Percentiles rank a stretch among this genome's conserved stretches.
Conservation (phyloP, 2,113 vertebrate species). For the Oncorhynchus tshawytscha region DNA sequence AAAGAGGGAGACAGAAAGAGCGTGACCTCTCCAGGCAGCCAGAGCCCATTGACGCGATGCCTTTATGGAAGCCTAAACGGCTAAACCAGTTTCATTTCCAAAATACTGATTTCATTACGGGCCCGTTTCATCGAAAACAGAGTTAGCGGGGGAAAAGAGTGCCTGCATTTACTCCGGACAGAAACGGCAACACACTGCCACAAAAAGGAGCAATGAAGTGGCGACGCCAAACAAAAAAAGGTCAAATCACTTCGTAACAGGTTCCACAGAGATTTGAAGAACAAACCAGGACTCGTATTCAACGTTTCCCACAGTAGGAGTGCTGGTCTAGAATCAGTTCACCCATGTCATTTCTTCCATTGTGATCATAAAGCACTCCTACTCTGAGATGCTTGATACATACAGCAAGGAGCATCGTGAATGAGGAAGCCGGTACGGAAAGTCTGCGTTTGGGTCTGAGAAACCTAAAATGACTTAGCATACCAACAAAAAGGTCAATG, state of each 20-base stretch:
- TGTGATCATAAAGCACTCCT: too few relatives aligned
- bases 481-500: neutral
- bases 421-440: neutral
- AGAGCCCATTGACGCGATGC: slow-evolving; percentile 19
- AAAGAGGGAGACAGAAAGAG: neutral
- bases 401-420: neutral
- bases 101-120: slow-evolving; percentile 49
- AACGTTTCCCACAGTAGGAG: too few relatives aligned
- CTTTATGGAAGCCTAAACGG: slow-evolving; percentile 24
- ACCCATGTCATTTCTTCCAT: too few relatives aligned
- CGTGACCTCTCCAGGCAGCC: neutral
- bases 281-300: neutral
- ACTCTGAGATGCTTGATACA: too few relatives aligned
- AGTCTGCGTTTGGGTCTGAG: neutral
- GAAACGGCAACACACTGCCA: neutral
- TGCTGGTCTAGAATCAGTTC: too few relatives aligned
- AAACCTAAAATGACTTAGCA: neutral
- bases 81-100: slow-evolving; percentile 53
- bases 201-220: neutral
- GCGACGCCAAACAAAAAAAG: neutral
- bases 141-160: slow-evolving; percentile 30
- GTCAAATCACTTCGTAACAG: neutral
- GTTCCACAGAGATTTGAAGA: neutral
- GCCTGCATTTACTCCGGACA: neutral
- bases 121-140: slow-evolving; percentile 42